Evolutionary conservation across 2,888 invertebrate genomes (phyloP), one percentile per base, ranked within the genome.

Genomic region (Cataglyphis albicans): DNA sequence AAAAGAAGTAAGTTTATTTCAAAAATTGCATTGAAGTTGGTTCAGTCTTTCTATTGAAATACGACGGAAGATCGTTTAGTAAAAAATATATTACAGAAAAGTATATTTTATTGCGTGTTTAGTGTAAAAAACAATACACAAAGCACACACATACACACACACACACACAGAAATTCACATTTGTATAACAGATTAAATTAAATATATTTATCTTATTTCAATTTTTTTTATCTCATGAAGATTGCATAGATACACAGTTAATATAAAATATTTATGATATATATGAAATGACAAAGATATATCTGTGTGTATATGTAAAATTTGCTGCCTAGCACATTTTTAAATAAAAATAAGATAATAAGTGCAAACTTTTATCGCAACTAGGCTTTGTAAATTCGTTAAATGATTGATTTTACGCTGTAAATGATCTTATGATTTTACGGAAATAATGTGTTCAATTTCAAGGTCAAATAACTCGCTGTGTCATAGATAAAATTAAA

Each of bases 1-100:
- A 67, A 3, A 21, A 55, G 68, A 76, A 68, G 76, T 76, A 21
- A 67, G 76, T 68, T 21, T 29, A 48, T 10, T 9, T 18, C 18
- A 35, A 18, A 63, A 35, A 9, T 52, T 52, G 18, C 48, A 61
- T 21, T 29, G 4, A 4, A 6, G 18, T 41, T 41, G 12, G 41
- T 12, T 48, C 25, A 25, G 25, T 25, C n/a, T n/a, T 48, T n/a
- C 12, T 15, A 5, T 18, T 52, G 15, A 52, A n/a, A 52, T 52
- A 7, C 18, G 48, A 18, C 6, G n/a, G 15, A 52, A 52, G 7
- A 52, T 18, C 15, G 44, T 44, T 44, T 48, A 18, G 0, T 48
- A 18, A 48, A 18, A 48, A 48, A 18, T 18, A 44, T 44, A 18
- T 44, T 15, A 15, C 0, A 52, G n/a, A 52, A 52, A n/a, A 6